These are phyloP conservation scores for Miltochrista miniata DNA, from an alignment of 2,888 invertebrate genomes.

Conservation along the genomic window DNA sequence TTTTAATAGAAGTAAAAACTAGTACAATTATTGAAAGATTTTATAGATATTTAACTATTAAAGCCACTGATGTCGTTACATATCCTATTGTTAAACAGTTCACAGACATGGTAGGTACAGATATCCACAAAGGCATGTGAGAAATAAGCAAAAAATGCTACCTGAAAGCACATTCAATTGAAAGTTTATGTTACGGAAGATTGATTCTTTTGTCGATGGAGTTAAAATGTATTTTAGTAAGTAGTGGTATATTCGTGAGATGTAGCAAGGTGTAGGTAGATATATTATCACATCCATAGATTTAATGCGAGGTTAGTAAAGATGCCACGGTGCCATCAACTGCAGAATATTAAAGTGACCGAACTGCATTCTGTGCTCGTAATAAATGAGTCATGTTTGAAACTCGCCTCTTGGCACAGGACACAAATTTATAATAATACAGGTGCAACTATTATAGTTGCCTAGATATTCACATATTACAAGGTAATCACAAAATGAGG, in stretches of 20 bases:
- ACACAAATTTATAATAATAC: constrained; percentile 58
- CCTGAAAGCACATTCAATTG: constrained; percentile 48
- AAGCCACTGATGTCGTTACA: constrained; percentile 32
- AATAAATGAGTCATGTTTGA: constrained; percentile 68
- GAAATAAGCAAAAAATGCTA: constrained; percentile 59
- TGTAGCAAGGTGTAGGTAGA: constrained; percentile 23
- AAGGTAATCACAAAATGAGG: constrained; percentile 41
- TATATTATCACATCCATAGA: constrained; percentile 35
- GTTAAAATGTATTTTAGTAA: constrained; percentile 43
- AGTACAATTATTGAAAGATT: constrained; percentile 13
- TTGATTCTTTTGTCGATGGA: constrained; percentile 35
- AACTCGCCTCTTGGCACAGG: constrained; percentile 66
- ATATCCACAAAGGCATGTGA: constrained; percentile 56
- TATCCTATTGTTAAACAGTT: constrained; percentile 47
- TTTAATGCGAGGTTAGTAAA: constrained; percentile 46
- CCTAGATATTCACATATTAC: constrained; percentile 43
- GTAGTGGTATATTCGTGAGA: constrained; percentile 18
- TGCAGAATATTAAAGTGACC: constrained; percentile 60
- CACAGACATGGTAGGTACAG: constrained; percentile 38
- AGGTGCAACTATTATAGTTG: constrained; percentile 49
- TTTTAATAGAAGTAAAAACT: constrained; percentile 9
- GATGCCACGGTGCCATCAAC: constrained; percentile 52
- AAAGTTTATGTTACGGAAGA: constrained; percentile 35
- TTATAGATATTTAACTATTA: constrained; percentile 35
- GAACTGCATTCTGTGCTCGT: constrained; percentile 69